A percentile compares a stretch with the other conserved stretches of the same genome.
These are phyloP conservation scores for Penaeus vannamei DNA, from an alignment of 1,140 invertebrate genomes.

Conservation along the genomic window DNA sequence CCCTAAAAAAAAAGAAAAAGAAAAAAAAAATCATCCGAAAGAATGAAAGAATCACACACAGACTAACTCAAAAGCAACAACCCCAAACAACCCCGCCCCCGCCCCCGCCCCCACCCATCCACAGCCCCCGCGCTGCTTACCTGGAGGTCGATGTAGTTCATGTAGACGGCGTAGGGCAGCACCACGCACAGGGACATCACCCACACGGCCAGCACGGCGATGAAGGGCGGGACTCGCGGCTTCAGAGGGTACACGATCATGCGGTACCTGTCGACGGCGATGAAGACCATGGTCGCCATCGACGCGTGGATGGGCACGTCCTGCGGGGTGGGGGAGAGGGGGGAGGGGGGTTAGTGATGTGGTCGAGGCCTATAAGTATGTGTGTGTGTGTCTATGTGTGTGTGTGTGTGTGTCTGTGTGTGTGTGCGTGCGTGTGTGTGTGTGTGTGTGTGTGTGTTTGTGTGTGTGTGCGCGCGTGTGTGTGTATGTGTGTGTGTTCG, in stretches of 20 bases:
- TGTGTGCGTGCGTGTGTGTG: no score
- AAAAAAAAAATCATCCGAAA: no score
- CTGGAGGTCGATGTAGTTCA: conserved; percentile 57
- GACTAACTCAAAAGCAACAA: not conserved
- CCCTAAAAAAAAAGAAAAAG: no score
- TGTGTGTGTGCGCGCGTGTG: no score
- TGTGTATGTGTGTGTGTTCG: no score
- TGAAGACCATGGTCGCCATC: conserved; percentile 35
- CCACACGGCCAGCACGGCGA: conserved; percentile 46
- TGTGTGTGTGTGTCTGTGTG: no score
- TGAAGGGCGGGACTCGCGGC: conserved; percentile 43
- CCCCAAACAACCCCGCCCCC: no score
- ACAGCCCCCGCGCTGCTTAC: not conserved
- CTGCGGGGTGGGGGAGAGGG: not conserved
- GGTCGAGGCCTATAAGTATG: no score
- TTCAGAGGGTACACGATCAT: conserved; percentile 3
- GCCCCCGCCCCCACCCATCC: not conserved
- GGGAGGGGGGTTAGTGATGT: no score
- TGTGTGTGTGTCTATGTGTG: no score
- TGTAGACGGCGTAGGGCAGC: conserved; percentile 56
- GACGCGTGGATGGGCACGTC: conserved; percentile 52
- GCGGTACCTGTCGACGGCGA: conserved; percentile 37
- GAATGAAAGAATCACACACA: not conserved
- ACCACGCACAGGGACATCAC: conserved; percentile 42
- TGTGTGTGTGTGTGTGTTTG: no score